Evolutionary conservation across 2,888 invertebrate species (phyloP).

Genomic region (Drosophila imparisetae): DNA sequence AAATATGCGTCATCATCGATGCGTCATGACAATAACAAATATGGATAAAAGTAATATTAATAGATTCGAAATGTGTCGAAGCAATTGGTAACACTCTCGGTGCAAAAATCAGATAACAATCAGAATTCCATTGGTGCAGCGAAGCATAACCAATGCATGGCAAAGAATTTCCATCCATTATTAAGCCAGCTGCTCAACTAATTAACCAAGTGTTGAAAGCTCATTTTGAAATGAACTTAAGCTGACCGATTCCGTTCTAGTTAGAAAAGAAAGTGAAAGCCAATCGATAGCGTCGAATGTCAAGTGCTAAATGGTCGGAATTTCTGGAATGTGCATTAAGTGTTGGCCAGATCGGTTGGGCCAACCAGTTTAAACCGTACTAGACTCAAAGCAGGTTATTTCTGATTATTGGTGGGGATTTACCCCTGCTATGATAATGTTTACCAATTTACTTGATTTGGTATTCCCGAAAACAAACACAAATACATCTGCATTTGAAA

Average conservation of each 20-base stretch:
- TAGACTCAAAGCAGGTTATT: slow-evolving; percentile 26
- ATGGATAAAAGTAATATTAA: slow-evolving; percentile 15
- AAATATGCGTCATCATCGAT: slow-evolving; percentile 16
- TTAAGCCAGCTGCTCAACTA: slow-evolving; percentile 6
- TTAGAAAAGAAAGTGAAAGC: slow-evolving; percentile 49
- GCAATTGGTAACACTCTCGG: slow-evolving; percentile 14
- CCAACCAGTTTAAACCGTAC: slow-evolving; percentile 19
- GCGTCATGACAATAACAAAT: slow-evolving; percentile 13
- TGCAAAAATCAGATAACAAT: slow-evolving; percentile 37
- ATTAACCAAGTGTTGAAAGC: neutral
- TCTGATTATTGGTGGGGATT: slow-evolving; percentile 2
- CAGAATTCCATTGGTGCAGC: slow-evolving; percentile 62
- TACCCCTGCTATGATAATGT: neutral
- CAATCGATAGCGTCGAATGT: slow-evolving; percentile 26
- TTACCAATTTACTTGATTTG: neutral
- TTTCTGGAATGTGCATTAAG: slow-evolving; percentile 31
- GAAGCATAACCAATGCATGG: slow-evolving; percentile 68
- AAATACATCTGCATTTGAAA: slow-evolving; percentile 29
- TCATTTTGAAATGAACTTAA: slow-evolving; percentile 1
- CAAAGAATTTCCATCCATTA: slow-evolving; percentile 57
- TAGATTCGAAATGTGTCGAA: neutral
- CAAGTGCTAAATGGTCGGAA: slow-evolving; percentile 23
- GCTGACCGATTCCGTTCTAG: slow-evolving; percentile 15
- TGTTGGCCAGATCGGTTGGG: neutral
- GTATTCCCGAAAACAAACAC: slow-evolving; percentile 12